Evolutionary conservation across 2,888 invertebrate species (phyloP), one percentile per base, ranked within the genome.

Genomic region (Atherix ibis): DNA sequence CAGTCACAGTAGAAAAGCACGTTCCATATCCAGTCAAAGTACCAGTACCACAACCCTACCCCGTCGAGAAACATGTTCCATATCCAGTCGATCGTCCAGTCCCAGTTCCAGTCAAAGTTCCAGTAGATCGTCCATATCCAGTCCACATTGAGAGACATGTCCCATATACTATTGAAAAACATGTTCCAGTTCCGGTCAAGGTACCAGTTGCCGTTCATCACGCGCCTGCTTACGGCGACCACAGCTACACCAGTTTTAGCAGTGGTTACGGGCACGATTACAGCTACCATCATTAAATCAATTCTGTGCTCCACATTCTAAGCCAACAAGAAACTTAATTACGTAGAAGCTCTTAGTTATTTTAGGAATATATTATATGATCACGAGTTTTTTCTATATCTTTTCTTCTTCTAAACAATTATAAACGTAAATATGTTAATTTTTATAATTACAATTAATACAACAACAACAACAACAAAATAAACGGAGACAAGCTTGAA

Each of bases 91-190:
- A 22, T 22, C n/a, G n/a, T 49, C 70, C 71, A 40, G 73, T 73
- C 45, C 71, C 71, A 46, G 71, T 74, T 13, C 73, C 71, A 45
- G 60, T 73, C 28, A 63, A 63, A 3, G 67, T 73, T 59, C 70
- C 65, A 43, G 36, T 36, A 18, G 36, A 36, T 13, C 66, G 67
- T 18, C 62, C 64, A 47, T 67, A 66, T 39, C 65, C 55, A 39
- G 67, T 71, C 14, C 74, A 39, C 36, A 77, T 78, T 33, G 75
- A 76, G 50, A 70, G 78, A 27, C 68, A 31, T 27, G 31, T 31
- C 14, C 36, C 72, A 32, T 75, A 76, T 40, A 78, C 79, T 4
- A 59, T 80, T 13, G 48, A 69, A 58, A 72, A 77, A 12, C 71
- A 64, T 45, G 71, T 76, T 15, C 73, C 75, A 36, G 69, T 73